Conservation (phyloP, 92 coral and sea anemone species). For the Scolanthus callimorphus region DNA sequence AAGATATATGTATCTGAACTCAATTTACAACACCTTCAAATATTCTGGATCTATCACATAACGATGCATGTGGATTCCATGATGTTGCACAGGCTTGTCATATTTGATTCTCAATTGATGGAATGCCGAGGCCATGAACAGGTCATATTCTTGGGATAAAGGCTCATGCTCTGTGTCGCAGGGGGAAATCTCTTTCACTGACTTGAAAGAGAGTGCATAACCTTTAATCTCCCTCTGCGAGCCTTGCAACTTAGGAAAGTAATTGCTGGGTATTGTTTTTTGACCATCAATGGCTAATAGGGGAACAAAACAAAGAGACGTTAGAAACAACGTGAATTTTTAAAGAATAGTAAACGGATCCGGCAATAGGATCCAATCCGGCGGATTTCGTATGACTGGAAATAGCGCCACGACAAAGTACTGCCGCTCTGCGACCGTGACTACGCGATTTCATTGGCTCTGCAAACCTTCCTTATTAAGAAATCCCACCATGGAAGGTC, state of each 20-base stretch:
- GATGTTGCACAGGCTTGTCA: constrained; percentile 27
- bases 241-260: constrained; percentile 43
- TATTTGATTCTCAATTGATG: constrained; percentile 33
- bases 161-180: constrained; percentile 49
- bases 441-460: no score
- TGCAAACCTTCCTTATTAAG: no score
- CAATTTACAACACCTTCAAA: no score
- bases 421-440: no score
- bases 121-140: constrained; percentile 39
- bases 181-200: constrained; percentile 36
- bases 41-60: constrained; percentile 32
- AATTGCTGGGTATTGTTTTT: constrained; percentile 12
- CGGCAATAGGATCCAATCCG: no score
- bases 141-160: constrained; percentile 29
- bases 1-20: no score
- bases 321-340: no score
- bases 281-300: constrained; percentile 61
- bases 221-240: constrained; percentile 57
- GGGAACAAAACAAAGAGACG: no score
- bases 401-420: background rate
- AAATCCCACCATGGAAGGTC: no score
- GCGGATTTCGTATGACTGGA: no score
- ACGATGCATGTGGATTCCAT: constrained; percentile 55
- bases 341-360: background rate
- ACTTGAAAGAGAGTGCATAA: constrained; percentile 44